Percentiles rank a stretch among this genome's conserved stretches.
Conservation (phyloP, 2,797 vertebrate genomes). For the Gephyroberyx darwinii region DNA sequence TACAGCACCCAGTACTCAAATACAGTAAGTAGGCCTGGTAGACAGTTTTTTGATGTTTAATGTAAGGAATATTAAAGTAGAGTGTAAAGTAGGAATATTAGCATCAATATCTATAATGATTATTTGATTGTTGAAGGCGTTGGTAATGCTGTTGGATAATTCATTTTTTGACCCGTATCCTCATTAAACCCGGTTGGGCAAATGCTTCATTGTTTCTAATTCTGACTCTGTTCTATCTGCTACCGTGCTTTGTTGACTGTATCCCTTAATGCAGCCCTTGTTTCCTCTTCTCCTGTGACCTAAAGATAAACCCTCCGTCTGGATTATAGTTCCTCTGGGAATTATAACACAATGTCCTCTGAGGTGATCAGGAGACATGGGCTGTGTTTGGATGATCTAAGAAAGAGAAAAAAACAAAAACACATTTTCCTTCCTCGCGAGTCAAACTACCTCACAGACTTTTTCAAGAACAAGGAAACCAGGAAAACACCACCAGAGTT, state of each 20-base stretch:
- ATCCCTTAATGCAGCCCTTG: conserved; percentile 10
- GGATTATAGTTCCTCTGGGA: conserved; percentile 63
- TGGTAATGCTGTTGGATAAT: neutral
- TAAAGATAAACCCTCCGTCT: conserved; percentile 65
- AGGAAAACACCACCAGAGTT: neutral
- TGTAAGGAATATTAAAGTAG: neutral
- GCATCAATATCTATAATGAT: neutral
- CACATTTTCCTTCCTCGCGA: neutral
- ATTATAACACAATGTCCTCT: conserved; percentile 68
- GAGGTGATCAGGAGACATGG: conserved; percentile 43
- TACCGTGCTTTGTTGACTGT: conserved; percentile 16
- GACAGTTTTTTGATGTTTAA: neutral
- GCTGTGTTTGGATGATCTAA: conserved; percentile 12
- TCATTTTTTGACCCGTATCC: neutral
- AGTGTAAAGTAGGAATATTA: neutral
- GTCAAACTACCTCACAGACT: neutral
- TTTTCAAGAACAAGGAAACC: neutral
- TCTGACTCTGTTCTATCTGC: conserved; percentile 3
- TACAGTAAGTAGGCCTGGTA: neutral
- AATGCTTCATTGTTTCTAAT: neutral
- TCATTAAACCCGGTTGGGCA: neutral
- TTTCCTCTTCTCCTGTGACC: conserved; percentile 61
- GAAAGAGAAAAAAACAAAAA: conserved; percentile 24
- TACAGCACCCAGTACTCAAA: neutral
- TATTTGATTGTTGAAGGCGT: neutral